A percentile compares a stretch with the other conserved stretches of the same genome.
Conservation (phyloP, 2,113 vertebrate species). For the Brachirus orientalis region DNA sequence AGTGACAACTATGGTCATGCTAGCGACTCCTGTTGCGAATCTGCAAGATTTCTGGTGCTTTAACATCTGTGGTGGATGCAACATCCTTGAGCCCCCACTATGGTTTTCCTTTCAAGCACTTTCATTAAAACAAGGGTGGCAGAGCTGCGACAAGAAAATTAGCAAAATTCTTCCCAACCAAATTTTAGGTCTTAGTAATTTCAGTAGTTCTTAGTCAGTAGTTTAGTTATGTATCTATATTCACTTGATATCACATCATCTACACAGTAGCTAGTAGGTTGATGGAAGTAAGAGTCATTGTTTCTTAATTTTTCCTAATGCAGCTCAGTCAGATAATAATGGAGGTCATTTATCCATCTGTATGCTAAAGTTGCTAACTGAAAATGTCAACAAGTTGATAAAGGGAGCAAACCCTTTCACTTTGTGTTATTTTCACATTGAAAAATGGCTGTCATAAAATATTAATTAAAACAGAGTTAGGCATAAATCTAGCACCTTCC, state of each 20-base stretch:
- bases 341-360: conserved; percentile 16
- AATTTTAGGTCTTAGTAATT: neutral
- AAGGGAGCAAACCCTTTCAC: neutral
- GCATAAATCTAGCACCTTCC: too few relatives aligned
- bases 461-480: too few relatives aligned
- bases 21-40: conserved; percentile 67
- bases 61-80: conserved; percentile 61
- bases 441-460: too few relatives aligned
- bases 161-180: neutral
- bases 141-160: neutral
- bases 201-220: too few relatives aligned
- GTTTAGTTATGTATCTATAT: too few relatives aligned
- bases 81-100: conserved; percentile 32
- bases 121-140: neutral
- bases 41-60: conserved; percentile 55
- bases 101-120: conserved; percentile 11
- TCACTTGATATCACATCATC: neutral
- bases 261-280: neutral
- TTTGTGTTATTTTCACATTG: too few relatives aligned
- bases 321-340: neutral
- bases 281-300: neutral
- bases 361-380: conserved; percentile 8
- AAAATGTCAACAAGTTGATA: conserved; percentile 9
- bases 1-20: conserved; percentile 75
- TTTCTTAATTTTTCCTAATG: neutral